These are phyloP conservation scores for Momotus momota DNA, from an alignment of 2,797 vertebrate species.

Conservation along the genomic window DNA sequence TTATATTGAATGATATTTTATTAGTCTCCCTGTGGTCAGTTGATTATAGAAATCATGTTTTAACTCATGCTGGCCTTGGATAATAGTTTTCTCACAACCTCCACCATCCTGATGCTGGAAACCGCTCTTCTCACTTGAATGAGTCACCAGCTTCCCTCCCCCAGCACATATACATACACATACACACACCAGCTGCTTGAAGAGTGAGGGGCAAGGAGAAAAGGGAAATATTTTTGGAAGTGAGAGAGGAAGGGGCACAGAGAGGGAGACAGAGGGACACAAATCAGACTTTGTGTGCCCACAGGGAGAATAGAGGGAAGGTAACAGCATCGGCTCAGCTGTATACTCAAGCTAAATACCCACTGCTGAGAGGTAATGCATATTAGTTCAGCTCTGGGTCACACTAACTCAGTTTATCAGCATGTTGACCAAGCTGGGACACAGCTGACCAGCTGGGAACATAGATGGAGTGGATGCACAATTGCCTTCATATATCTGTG, in stretches of 20 bases:
- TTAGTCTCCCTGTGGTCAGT: neutral
- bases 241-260: neutral
- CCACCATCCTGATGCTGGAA: conserved; percentile 38
- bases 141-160: conserved; percentile 53
- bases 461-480: neutral
- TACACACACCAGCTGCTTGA: conserved; percentile 36
- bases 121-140: conserved; percentile 49
- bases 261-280: neutral
- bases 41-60: conserved; percentile 18
- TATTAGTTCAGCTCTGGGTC: neutral
- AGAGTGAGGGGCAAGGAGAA: conserved; percentile 3
- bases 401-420: neutral
- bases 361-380: neutral
- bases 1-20: neutral
- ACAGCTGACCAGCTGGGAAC: neutral
- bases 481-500: neutral
- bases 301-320: neutral
- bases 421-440: conserved; percentile 8
- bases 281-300: neutral
- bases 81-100: conserved; percentile 48
- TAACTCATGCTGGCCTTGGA: conserved; percentile 23
- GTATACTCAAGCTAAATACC: neutral
- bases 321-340: conserved; percentile 8
- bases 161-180: neutral
- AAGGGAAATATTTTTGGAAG: neutral